Evolutionary conservation across 2,888 invertebrate genomes (phyloP), one percentile per base, ranked within the genome.

Genomic region (Kryphioiulus occultus): DNA sequence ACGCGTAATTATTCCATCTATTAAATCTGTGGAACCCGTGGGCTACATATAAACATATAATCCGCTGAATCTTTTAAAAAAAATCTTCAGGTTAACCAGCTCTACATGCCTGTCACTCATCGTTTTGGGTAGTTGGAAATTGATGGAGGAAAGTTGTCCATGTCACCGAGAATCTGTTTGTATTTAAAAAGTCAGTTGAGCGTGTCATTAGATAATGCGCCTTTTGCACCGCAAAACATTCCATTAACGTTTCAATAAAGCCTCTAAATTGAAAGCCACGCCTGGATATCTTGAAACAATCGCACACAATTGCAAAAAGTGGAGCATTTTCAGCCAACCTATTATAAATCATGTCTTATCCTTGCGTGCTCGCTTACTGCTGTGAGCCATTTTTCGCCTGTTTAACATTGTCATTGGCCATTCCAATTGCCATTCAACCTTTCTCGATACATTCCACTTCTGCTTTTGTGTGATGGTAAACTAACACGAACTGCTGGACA

Each of bases 351-450:
- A 78, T 78, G 78, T 17, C 22, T 78, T 78, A 78, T 78, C 78
- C 78, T 78, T 78, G 78, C 78, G 78, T 78, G 78, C 78, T 78
- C 30, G 78, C 22, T 5, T 15, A 78, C 78, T 78, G 78, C 78
- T 78, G 78, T 78, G 78, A 78, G 78, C 78, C 30, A 78, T 78
- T 78, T 78, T 78, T 15, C 78, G 78, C 30, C 68, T 68, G 22
- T 68, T 68, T 68, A 68, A 68, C 68, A 26, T 68, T 78, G 78
- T 78, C 78, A 78, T 78, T 78, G 78, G 78, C 30, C 78, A 78
- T 78, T 78, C 22, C 78, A 78, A 78, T 78, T 12, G 78, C 78
- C 30, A 78, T 78, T 78, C 78, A 78, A 78, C 22, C 78, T 78
- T 26, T 7, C 78, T 30, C 78, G 78, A 78, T 78, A 12, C 78